Evolutionary conservation across 2,797 vertebrate species (phyloP), one percentile per base, ranked within the genome.

Genomic region (Propithecus perrieri): DNA sequence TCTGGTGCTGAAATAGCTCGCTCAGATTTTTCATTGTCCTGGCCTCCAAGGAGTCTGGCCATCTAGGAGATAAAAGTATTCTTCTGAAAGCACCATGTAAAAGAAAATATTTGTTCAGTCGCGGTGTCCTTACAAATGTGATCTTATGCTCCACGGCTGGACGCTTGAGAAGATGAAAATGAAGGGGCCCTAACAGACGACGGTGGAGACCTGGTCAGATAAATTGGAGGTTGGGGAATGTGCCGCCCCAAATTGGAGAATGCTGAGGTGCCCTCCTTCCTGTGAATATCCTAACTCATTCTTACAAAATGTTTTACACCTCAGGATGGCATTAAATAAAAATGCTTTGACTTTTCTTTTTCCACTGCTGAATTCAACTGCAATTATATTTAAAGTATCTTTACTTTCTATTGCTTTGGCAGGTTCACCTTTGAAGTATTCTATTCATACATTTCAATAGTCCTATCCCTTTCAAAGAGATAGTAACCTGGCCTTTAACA

Each of bases 301-400:
- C 80, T 96, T 69, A 90, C 14, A 93, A 63, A 75, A 79, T 71
- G 72, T 76, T 72, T 35, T 65, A 81, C 50, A 72, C 75, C 63
- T 93, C 89, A 59, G 97, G 67, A 93, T 65, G 87, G 80, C 74
- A 95, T 94, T 89, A 95, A 89, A 57, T 69, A 93, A 87, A 96
- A 97, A 93, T 41, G 46, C 94, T 98, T 95, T 97, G 89, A 87
- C 74, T 69, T 91, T 91, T 85, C 79, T 69, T 81, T 81, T 26
- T 30, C 24, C 67, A 84, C 59, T 83, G 50, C 28, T 89, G 94
- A 97, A 96, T 94, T 97, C 67, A 94, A 92, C 76, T 92, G 72
- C 89, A 96, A 97, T 96, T 97, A 96, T 89, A 97, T 97, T 97
- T 95, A 96, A 98, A 98, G 95, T 92, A 94, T 48, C 91, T 96